Percentiles rank a stretch among this genome's conserved stretches.
Conservation (phyloP, 2,113 vertebrate genomes). For the Leptocoma aspasia region DNA sequence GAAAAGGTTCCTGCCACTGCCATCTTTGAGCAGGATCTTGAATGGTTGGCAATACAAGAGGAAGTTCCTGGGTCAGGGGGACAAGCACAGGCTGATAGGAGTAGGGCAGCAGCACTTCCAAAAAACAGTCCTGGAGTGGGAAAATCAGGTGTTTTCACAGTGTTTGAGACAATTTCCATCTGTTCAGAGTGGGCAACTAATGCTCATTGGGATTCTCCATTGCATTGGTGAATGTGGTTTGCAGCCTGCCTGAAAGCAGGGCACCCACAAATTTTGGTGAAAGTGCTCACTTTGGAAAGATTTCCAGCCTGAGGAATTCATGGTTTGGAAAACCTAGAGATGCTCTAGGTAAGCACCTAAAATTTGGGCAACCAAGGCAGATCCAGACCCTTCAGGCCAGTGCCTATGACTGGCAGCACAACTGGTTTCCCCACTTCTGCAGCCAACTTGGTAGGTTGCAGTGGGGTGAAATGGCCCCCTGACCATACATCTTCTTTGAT, state of each 20-base stretch:
- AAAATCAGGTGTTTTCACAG: background rate
- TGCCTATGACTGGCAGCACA: accelerated
- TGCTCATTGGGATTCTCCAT: accelerated
- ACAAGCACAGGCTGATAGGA: background rate
- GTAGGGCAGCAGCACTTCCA: background rate
- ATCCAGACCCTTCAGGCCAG: background rate
- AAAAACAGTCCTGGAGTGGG: background rate
- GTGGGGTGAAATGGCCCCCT: background rate
- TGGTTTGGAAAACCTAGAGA: background rate
- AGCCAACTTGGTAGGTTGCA: background rate
- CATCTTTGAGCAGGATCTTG: background rate
- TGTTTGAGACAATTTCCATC: background rate
- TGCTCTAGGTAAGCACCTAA: background rate
- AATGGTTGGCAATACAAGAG: background rate
- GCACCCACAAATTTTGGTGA: background rate
- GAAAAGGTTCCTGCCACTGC: background rate
- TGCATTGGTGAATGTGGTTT: background rate
- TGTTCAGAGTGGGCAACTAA: background rate
- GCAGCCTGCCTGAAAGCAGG: background rate
- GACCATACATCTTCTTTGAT: accelerated
- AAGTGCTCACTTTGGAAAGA: background rate
- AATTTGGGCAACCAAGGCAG: background rate
- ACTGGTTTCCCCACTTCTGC: background rate
- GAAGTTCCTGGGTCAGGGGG: background rate
- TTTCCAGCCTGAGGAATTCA: background rate